Evolutionary conservation across 2,797 vertebrate species (phyloP), one percentile per base, ranked within the genome.

Genomic region (Tarsius wallacei): DNA sequence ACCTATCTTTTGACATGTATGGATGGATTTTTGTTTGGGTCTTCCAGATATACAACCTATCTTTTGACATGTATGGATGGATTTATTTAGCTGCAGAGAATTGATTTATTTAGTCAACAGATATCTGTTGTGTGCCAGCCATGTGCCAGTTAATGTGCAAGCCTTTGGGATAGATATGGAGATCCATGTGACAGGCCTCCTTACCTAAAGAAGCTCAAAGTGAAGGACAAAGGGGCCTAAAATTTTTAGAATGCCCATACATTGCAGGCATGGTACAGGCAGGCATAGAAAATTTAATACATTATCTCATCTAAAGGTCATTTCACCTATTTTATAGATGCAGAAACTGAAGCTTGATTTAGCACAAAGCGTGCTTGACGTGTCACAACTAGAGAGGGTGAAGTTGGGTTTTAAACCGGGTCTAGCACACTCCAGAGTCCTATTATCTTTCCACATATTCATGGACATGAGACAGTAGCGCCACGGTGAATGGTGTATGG

Each of bases 161-260:
- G 24, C 22, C n/a, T 21, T 84, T 51, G 9, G 71, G 57, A 51
- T 26, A 91, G 36, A 51, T 47, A 33, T 7, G 61, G 28, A 93
- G 63, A 51, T 21, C 64, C 59, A 16, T 24, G 2, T 19, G 21
- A 15, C 6, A 85, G 55, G 70, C 31, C 47, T 11, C 19, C 36
- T 80, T 51, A 85, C 51, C 17, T 89, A 16, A 51, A 71, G 78
- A 91, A 83, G 19, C 87, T 80, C 71, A 92, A 71, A 96, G 59
- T 3, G 7, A 53, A 57, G n/a, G 19, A 0, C 24, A 59, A 61
- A 82, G 33, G 31, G 33, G 0, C 15, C 24, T 59, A 51, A 36
- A 31, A 22, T 17, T 87, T 86, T 82, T 61, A 68, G 68, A 91
- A 70, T 86, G 64, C 17, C 7, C 19, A n/a, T 47, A 31, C 8